Percentiles rank a stretch among this genome's conserved stretches.
Evolutionary conservation across 1,140 invertebrate species (phyloP).

Genomic region (Steinernema khuongi): DNA sequence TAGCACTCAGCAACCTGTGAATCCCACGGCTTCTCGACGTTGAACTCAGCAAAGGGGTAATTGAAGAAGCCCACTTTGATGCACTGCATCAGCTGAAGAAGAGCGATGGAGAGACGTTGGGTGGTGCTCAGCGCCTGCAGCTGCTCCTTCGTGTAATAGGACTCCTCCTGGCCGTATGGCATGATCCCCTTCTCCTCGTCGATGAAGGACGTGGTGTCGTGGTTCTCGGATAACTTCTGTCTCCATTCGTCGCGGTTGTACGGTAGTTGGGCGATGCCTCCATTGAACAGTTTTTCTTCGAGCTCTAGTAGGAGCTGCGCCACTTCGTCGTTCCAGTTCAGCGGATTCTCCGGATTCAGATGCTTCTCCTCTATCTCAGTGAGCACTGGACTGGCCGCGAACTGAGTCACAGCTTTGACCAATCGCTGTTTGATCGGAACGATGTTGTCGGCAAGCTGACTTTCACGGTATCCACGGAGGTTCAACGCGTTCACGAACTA

Average conservation of each 20-base stretch:
- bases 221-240: conserved; percentile 5
- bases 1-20: not conserved
- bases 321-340: conserved; percentile 30
- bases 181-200: not conserved
- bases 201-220: conserved; percentile 20
- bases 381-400: not conserved
- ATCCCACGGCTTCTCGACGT: not conserved
- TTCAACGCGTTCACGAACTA: conserved; percentile 21
- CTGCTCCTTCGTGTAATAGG: conserved; percentile 8
- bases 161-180: not conserved
- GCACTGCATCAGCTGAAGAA: conserved; percentile 25
- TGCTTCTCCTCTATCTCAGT: conserved; percentile 16
- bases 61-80: conserved; percentile 31
- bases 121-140: not conserved
- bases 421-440: not conserved
- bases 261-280: conserved; percentile 25
- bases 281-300: conserved; percentile 34
- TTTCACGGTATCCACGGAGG: conserved; percentile 27
- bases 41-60: not conserved
- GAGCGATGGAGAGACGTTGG: conserved; percentile 23
- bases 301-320: conserved; percentile 32
- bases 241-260: conserved; percentile 24
- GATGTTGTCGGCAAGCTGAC: conserved; percentile 29
- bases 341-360: conserved; percentile 19
- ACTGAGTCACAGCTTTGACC: not conserved